Percentiles rank a stretch among this genome's conserved stretches.
Evolutionary conservation across 2,113 vertebrate genomes (phyloP).

Genomic region (Colius striatus): DNA sequence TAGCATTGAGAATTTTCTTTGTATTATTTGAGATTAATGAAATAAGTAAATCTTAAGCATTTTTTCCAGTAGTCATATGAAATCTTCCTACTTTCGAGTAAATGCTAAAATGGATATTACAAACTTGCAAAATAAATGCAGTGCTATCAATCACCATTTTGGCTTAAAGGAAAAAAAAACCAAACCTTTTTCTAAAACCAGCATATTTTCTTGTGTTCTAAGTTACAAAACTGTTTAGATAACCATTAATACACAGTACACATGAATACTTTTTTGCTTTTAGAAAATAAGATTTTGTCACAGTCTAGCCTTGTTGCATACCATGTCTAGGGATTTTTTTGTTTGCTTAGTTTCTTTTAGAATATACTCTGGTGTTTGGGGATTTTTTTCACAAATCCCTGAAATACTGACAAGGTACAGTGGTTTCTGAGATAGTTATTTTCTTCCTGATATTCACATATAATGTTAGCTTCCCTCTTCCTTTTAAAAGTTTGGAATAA

Average conservation of each 20-base stretch:
- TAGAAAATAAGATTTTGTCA: neutral
- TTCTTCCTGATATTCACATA: neutral
- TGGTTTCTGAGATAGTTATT: neutral
- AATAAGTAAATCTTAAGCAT: neutral
- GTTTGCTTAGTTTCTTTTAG: neutral
- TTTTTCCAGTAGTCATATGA: neutral
- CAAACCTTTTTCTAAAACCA: neutral
- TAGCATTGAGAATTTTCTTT: neutral
- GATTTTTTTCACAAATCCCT: neutral
- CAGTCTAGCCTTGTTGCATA: neutral
- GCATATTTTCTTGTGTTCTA: neutral
- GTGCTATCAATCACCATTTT: neutral
- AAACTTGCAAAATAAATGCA: neutral
- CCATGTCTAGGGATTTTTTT: neutral
- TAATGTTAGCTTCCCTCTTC: neutral
- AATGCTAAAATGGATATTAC: neutral
- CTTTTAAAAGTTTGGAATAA: neutral
- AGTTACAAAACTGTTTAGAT: neutral
- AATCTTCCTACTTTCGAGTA: neutral
- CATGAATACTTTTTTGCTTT: neutral
- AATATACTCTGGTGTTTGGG: neutral
- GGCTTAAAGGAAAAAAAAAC: neutral
- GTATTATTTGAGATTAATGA: neutral
- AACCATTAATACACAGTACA: rapidly evolving
- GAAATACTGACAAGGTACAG: neutral